Evolutionary conservation across 2,888 invertebrate species (phyloP).

Genomic region (Notodonta dromedarius): DNA sequence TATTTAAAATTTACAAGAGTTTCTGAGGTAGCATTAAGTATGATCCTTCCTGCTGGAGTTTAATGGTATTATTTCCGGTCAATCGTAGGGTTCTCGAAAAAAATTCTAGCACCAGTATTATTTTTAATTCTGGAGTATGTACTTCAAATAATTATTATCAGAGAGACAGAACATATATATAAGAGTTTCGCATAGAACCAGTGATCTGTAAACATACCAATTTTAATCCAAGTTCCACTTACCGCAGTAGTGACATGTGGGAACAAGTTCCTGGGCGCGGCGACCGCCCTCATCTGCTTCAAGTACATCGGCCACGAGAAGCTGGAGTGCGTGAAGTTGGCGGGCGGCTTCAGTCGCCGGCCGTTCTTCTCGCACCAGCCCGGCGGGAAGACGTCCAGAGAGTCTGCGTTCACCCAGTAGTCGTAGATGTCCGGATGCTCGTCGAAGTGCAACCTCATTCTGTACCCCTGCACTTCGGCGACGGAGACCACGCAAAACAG

Average conservation of each 20-base stretch:
- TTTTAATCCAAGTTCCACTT: slow-evolving; percentile 43
- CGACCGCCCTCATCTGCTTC: slow-evolving; percentile 88
- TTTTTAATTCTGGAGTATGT: too few species aligned
- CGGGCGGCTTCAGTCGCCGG: slow-evolving; percentile 91
- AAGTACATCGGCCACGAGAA: slow-evolving; percentile 95
- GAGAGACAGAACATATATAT: too few species aligned
- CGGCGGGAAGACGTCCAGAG: slow-evolving; percentile 95
- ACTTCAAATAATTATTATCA: too few species aligned
- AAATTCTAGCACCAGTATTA: too few species aligned
- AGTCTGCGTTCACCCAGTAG: slow-evolving; percentile 97
- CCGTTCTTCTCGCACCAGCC: slow-evolving; percentile 97
- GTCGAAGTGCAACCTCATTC: slow-evolving; percentile 95
- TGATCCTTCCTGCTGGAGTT: too few species aligned
- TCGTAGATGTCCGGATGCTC: slow-evolving; percentile 95
- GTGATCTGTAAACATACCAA: too few species aligned
- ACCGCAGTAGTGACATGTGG: slow-evolving; percentile 87
- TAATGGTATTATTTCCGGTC: too few species aligned
- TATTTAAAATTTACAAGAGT: too few species aligned
- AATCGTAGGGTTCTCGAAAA: too few species aligned
- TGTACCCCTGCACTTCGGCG: slow-evolving; percentile 91
- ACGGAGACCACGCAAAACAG: slow-evolving; percentile 95
- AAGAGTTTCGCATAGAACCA: too few species aligned
- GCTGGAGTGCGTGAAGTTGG: slow-evolving; percentile 82
- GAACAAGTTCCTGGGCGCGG: slow-evolving; percentile 92
- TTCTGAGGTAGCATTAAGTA: too few species aligned